phyloP scores from a whole-genome alignment of 2,797 vertebrate genomes.

The Spondyliosoma cantharus region DNA sequence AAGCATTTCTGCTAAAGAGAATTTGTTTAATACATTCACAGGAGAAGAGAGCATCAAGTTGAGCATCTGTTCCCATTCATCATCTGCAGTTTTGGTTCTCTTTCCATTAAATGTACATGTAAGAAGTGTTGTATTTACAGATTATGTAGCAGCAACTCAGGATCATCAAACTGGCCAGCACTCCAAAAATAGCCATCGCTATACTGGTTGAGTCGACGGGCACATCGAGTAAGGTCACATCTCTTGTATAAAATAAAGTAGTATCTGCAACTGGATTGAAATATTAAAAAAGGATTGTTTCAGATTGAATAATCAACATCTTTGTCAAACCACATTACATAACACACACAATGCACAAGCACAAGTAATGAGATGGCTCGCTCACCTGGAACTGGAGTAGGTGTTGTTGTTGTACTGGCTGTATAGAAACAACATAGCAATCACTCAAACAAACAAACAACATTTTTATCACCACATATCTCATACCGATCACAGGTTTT shows the following conservation, averaged over 20 bases:
- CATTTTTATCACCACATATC: not conserved
- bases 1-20: too few relatives aligned
- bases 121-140: conserved; percentile 67
- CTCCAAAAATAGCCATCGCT: conserved; percentile 19
- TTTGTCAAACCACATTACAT: not conserved
- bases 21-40: too few relatives aligned
- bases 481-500: not conserved
- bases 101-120: not conserved
- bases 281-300: not conserved
- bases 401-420: not conserved
- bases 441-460: not conserved
- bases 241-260: not conserved
- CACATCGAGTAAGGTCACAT: too few relatives aligned
- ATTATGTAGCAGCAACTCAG: conserved; percentile 59
- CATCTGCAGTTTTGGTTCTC: not conserved
- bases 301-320: not conserved
- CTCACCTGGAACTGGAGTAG: conserved; percentile 20
- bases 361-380: not conserved
- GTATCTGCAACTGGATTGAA: not conserved
- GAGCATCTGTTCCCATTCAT: not conserved
- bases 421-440: not conserved
- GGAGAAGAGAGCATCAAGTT: not conserved
- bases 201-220: not conserved
- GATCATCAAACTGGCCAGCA: conserved; percentile 41
- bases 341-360: not conserved